Percentiles rank a stretch among this genome's conserved stretches.
Evolutionary conservation across 2,888 invertebrate species (phyloP).

Genomic region (Danaus chrysippus): DNA sequence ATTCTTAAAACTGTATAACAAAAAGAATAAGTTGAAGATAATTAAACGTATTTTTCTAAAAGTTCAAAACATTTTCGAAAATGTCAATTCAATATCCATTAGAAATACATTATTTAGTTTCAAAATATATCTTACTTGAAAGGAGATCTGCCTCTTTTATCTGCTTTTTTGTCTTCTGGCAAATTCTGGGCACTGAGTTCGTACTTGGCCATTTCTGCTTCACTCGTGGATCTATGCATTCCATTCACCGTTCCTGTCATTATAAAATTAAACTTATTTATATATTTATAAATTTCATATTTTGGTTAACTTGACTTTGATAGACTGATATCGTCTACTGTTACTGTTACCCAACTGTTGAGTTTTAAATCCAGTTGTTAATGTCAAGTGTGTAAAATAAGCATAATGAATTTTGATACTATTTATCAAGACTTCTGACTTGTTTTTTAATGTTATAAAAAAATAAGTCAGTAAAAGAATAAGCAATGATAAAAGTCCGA

Average conservation of each 20-base stretch:
- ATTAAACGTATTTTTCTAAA: background rate
- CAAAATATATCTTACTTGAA: conserved; percentile 82
- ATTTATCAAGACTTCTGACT: too few species aligned
- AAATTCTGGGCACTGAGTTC: conserved; percentile 73
- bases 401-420: conserved; percentile 3
- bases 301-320: background rate
- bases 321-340: too few species aligned
- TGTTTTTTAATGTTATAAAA: too few species aligned
- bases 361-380: too few species aligned
- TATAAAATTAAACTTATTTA: background rate
- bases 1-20: background rate
- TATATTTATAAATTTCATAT: background rate
- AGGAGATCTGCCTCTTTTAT: conserved; percentile 93
- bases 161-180: conserved; percentile 79
- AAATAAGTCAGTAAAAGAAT: too few species aligned
- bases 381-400: background rate
- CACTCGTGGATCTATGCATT: conserved; percentile 87
- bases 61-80: too few species aligned
- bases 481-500: too few species aligned
- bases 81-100: too few species aligned
- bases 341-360: too few species aligned
- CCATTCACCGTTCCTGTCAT: conserved; percentile 63
- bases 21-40: background rate
- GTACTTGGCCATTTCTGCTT: conserved; percentile 86
- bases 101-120: too few species aligned